These are phyloP conservation scores for Eulithis testata DNA, from an alignment of 2,888 invertebrate species.

Conservation along the genomic window DNA sequence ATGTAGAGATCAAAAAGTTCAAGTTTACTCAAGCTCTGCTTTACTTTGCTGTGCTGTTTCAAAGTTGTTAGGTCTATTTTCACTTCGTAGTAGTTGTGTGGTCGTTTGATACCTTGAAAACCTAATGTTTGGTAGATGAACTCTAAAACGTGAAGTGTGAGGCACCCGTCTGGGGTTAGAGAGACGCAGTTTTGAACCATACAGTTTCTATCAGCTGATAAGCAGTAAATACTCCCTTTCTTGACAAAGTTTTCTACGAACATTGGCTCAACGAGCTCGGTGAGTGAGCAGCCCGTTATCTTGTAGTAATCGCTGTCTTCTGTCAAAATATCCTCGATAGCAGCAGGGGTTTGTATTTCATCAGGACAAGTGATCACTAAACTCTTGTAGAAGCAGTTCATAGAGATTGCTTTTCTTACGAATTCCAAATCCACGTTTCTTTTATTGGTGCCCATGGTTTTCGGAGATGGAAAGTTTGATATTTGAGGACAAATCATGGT, in stretches of 20 bases:
- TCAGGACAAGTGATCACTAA: constrained; percentile 72
- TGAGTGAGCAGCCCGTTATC: constrained; percentile 57
- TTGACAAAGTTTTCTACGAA: constrained; percentile 72
- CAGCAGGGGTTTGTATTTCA: constrained; percentile 60
- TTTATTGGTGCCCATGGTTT: constrained; percentile 57
- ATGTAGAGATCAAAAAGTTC: constrained; percentile 63
- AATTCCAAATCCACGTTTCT: constrained; percentile 51
- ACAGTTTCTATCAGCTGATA: constrained; percentile 64
- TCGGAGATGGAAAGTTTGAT: constrained; percentile 68
- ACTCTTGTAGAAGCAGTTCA: constrained; percentile 72
- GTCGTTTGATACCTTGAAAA: constrained; percentile 67
- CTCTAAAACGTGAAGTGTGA: constrained; percentile 65
- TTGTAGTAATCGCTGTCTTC: constrained; percentile 73
- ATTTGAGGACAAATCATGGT: constrained; percentile 73
- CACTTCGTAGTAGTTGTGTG: constrained; percentile 66
- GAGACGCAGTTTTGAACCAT: constrained; percentile 68
- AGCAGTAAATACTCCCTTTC: constrained; percentile 64
- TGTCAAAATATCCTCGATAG: constrained; percentile 57
- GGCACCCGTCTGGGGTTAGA: constrained; percentile 67
- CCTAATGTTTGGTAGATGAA: constrained; percentile 73
- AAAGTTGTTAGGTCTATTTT: constrained; percentile 63
- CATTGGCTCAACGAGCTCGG: constrained; percentile 61
- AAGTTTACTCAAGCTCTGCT: constrained; percentile 56
- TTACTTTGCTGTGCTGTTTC: constrained; percentile 53
- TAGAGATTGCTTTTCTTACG: constrained; percentile 52